Conservation (phyloP, 2,113 vertebrate species). For the Alethe diademata region DNA sequence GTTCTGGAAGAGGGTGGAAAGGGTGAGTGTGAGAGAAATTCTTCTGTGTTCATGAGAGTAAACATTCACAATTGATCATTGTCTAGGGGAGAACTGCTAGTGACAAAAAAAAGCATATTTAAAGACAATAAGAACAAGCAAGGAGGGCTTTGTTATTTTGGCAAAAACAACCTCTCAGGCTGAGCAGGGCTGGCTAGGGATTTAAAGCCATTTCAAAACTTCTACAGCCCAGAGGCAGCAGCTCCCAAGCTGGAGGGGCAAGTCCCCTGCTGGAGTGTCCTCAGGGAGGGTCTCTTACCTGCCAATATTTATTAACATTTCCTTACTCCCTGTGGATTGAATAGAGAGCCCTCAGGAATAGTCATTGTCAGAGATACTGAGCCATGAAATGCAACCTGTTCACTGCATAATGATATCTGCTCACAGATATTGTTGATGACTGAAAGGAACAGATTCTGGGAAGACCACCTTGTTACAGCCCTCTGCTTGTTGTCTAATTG, state of each 20-base stretch:
- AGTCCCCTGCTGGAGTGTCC: neutral
- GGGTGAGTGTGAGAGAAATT: neutral
- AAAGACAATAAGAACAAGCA: neutral
- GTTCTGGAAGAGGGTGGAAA: neutral
- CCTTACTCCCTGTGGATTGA: neutral
- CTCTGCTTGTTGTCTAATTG: neutral
- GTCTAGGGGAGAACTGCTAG: neutral
- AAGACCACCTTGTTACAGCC: neutral
- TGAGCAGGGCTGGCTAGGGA: neutral
- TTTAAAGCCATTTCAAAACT: neutral
- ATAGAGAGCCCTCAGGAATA: fast-evolving
- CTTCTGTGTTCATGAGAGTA: neutral
- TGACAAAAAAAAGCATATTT: neutral
- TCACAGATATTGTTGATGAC: neutral
- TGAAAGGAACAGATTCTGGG: neutral
- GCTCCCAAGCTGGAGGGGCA: fast-evolving
- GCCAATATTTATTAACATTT: neutral
- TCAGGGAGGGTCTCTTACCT: neutral
- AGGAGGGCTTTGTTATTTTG: neutral
- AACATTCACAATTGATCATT: neutral
- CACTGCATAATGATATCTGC: neutral
- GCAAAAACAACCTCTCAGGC: neutral
- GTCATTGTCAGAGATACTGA: neutral
- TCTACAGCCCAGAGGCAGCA: neutral
- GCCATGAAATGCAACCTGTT: neutral